These are phyloP conservation scores for Cryptophagus acutangulus DNA, from an alignment of 2,888 invertebrate genomes.

Conservation along the genomic window DNA sequence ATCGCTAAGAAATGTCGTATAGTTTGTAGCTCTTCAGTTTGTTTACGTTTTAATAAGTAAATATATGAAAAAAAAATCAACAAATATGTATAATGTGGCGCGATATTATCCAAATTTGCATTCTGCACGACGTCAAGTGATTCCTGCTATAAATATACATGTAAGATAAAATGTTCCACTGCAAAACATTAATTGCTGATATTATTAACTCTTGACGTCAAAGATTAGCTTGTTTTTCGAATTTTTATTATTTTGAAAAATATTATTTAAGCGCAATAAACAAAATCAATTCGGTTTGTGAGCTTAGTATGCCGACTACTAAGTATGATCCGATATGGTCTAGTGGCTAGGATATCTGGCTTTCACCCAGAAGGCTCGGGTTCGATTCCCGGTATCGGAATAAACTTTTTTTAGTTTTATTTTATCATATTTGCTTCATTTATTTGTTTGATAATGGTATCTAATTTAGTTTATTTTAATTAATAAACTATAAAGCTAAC, in stretches of 20 bases:
- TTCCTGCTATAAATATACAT: constrained; percentile 36
- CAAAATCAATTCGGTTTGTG: background rate
- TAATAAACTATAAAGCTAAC: too few species aligned
- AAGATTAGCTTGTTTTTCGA: too few species aligned
- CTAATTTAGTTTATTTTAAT: too few species aligned
- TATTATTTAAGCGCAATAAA: too few species aligned
- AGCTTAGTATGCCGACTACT: background rate
- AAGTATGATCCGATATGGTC: constrained; percentile 50
- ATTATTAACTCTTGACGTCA: too few species aligned
- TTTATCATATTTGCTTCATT: too few species aligned
- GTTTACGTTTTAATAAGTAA: too few species aligned
- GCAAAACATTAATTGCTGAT: too few species aligned
- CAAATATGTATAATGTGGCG: background rate
- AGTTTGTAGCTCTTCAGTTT: background rate
- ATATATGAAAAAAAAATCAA: too few species aligned
- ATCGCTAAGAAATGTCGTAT: constrained; percentile 1
- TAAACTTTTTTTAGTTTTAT: background rate
- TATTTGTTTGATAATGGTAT: too few species aligned
- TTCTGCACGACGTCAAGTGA: constrained; percentile 20
- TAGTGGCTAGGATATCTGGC: constrained; percentile 60
- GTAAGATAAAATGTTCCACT: constrained; percentile 29
- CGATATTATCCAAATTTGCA: background rate
- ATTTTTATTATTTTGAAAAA: too few species aligned
- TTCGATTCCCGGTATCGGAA: constrained; percentile 60
- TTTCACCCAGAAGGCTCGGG: constrained; percentile 60